Conservation (phyloP, 37 sponge, comb jelly and placozoan genomes). For the Tethya wilhelma region DNA sequence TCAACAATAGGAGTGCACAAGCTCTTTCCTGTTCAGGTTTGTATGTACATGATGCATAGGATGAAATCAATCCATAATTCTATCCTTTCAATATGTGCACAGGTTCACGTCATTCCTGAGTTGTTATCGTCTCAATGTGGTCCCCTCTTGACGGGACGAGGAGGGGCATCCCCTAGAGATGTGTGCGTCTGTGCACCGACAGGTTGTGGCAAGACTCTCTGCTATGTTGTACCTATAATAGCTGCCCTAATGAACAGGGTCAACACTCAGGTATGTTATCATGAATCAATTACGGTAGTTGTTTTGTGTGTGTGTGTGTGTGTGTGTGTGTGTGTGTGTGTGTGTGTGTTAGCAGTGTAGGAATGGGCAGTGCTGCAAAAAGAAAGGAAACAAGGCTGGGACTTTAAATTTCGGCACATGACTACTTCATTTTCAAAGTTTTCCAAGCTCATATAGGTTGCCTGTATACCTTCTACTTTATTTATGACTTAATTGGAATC, state of each 20-base stretch:
- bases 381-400: too few relatives aligned
- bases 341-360: too few relatives aligned
- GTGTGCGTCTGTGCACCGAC: constrained; percentile 94
- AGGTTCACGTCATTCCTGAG: constrained; percentile 46
- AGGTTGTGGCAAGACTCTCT: constrained; percentile 95
- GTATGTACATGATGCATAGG: background rate
- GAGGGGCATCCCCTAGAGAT: constrained; percentile 52
- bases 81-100: background rate
- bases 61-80: background rate
- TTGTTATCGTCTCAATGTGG: constrained; percentile 10
- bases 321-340: too few relatives aligned
- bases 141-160: constrained; percentile 12
- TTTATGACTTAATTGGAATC: too few relatives aligned
- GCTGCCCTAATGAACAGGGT: constrained; percentile 50
- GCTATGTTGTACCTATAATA: constrained; percentile 87
- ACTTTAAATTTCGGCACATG: too few relatives aligned
- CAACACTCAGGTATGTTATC: constrained; percentile 22
- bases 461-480: too few relatives aligned
- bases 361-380: too few relatives aligned
- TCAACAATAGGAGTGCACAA: constrained; percentile 20
- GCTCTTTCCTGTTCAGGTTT: constrained; percentile 77
- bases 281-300: too few relatives aligned
- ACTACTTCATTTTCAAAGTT: too few relatives aligned
- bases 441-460: too few relatives aligned
- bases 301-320: too few relatives aligned